Percentiles rank a stretch among this genome's conserved stretches.
phyloP scores from a whole-genome alignment of 2,797 vertebrate species.

The Anabacerthia variegaticeps region DNA sequence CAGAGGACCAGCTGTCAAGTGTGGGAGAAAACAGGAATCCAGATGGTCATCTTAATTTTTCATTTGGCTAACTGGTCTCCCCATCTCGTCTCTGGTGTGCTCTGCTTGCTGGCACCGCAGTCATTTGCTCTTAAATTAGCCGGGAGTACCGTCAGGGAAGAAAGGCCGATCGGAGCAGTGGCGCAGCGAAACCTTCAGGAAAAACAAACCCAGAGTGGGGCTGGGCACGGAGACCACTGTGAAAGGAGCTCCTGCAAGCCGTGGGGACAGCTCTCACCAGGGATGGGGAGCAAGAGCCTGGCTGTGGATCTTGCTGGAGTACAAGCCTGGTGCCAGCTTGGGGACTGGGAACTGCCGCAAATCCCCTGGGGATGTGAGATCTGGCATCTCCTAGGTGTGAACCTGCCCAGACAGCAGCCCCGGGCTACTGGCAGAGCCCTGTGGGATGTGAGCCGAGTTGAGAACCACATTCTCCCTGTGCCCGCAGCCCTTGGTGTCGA shows the following conservation, averaged over 20 bases:
- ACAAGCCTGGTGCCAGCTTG: accelerated
- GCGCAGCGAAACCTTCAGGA: not conserved
- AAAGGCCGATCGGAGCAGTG: not conserved
- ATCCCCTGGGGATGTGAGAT: not conserved
- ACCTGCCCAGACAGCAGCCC: not conserved
- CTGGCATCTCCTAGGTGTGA: not conserved
- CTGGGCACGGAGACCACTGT: accelerated
- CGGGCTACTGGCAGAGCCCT: not conserved
- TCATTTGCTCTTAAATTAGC: conserved; percentile 22
- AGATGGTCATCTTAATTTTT: conserved; percentile 30
- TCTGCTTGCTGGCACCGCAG: not conserved
- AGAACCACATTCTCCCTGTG: not conserved
- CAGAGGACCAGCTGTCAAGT: conserved; percentile 26
- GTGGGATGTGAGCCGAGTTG: accelerated
- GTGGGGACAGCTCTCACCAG: accelerated
- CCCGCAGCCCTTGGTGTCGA: not conserved
- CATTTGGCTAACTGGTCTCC: conserved; percentile 7
- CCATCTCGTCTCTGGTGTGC: not conserved
- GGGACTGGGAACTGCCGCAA: not conserved
- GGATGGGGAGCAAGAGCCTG: not conserved
- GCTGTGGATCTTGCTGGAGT: not conserved
- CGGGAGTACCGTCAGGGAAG: not conserved
- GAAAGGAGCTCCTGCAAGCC: not conserved
- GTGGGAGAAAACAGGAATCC: conserved; percentile 28
- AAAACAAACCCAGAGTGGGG: not conserved